Percentiles rank a stretch among this genome's conserved stretches.
Conservation (phyloP, 2,888 invertebrate species). For the Drosophila formosana region DNA sequence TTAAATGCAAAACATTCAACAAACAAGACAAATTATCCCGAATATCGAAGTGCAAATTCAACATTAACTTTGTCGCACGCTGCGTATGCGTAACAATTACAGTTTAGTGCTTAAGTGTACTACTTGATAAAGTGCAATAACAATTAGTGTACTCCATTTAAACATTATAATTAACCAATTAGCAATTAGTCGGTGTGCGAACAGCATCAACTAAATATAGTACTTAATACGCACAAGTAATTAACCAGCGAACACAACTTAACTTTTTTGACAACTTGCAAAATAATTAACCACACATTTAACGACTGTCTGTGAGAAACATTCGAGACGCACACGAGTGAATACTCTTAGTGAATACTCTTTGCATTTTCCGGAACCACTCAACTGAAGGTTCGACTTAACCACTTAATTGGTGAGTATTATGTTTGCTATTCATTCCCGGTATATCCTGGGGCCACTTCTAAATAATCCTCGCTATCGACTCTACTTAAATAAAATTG, state of each 20-base stretch:
- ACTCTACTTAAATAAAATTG: not conserved
- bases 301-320: not conserved
- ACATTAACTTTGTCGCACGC: constrained; percentile 12
- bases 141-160: constrained; percentile 4
- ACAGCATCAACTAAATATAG: not conserved
- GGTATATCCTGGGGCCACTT: not conserved
- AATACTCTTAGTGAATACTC: constrained; percentile 1
- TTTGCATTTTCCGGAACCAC: not conserved
- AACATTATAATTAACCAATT: not conserved
- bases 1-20: constrained; percentile 5
- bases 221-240: not conserved
- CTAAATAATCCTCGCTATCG: not conserved
- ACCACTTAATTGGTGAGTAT: constrained; percentile 12
- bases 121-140: not conserved
- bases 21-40: constrained; percentile 3
- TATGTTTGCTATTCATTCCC: not conserved
- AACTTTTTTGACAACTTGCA: not conserved
- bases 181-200: not conserved
- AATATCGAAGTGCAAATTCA: not conserved
- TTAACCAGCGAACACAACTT: not conserved
- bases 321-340: not conserved
- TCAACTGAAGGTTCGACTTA: not conserved
- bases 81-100: constrained; percentile 40
- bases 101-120: constrained; percentile 10
- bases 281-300: not conserved